Base-by-base conservation (phyloP, 2,888 invertebrate genomes). In the Drosophila bunnanda region DNA sequence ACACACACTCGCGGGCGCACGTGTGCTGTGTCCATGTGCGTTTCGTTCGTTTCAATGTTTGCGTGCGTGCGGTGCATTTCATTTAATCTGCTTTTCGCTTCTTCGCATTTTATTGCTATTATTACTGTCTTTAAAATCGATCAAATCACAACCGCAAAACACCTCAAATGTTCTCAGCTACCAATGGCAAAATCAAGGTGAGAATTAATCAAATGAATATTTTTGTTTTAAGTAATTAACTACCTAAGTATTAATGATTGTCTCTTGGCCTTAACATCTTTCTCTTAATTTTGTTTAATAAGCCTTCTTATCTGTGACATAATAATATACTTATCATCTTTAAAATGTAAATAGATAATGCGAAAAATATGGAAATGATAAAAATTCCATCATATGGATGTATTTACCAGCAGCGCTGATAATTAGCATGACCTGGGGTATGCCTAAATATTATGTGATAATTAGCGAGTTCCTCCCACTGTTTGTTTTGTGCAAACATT, bases 171-270 rank as follows among this genome's bases (percentile, higher is more conserved):
- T 90, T 90, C 78, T 86, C 89, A 57, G 79, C 84, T 59, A 65
- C 80, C 70, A 91, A 89, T 79, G 82, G 87, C 54, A 90, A 89
- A 81, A 80, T 85, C 39, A 90, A 90, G 89, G 90, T 89, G 77
- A 71, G 55, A 5, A 46, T 12, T 12, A 32, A n/a, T 36, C 4
- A n/a, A 15, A 20, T 20, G 15, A 13, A 13, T 17, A 48, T 28
- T 12, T 0, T 13, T 30, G 17, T 17, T 48, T 46, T 3, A 30
- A 13, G 8, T 13, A 10, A 22, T 4, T 15, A 32, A 38, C 5
- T 17, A n/a, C n/a, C n/a, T n/a, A n/a, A n/a, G n/a, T n/a, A n/a
- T n/a, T n/a, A n/a, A n/a, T n/a, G n/a, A n/a, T n/a, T n/a, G n/a
- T n/a, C n/a, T n/a, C n/a, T n/a, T n/a, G n/a, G n/a, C n/a, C n/a